phyloP scores from a whole-genome alignment of 30 jellyfish, hydroid and myxozoan genomes.

The Aurelia aurita region DNA sequence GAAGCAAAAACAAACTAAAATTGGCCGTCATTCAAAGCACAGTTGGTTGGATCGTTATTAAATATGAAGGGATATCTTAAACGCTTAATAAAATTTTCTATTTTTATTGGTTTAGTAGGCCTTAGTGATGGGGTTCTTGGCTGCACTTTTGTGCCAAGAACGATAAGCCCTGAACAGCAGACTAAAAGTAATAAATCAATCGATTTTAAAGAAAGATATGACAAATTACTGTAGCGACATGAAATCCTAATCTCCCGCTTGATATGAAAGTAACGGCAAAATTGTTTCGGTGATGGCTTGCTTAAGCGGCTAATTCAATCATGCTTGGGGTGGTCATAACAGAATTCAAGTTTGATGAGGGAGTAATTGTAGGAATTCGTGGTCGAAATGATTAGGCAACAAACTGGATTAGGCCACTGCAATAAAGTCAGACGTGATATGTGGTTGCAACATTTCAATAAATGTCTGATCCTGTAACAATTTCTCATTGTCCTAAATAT shows the following conservation, averaged over 20 bases:
- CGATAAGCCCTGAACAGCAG: background rate
- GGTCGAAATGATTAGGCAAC: conserved; percentile 33
- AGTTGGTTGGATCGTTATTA: too few species aligned
- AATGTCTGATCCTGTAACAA: conserved; percentile 54
- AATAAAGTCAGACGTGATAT: conserved; percentile 38
- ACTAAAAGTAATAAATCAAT: background rate
- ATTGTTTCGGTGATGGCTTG: conserved; percentile 13
- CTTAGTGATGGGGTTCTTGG: background rate
- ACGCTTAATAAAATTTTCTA: too few species aligned
- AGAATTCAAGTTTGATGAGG: conserved; percentile 49
- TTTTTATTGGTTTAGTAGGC: background rate
- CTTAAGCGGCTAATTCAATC: conserved; percentile 39
- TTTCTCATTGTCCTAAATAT: background rate
- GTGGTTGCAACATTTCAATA: conserved; percentile 38
- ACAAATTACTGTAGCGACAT: conserved; percentile 22
- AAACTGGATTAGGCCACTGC: conserved; percentile 35
- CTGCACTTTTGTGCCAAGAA: background rate
- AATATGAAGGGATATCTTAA: too few species aligned
- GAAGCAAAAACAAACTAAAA: too few species aligned
- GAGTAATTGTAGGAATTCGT: conserved; percentile 52
- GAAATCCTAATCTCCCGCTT: conserved; percentile 28
- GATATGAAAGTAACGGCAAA: conserved; percentile 40
- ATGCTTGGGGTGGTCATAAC: conserved; percentile 47
- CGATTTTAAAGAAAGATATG: background rate
- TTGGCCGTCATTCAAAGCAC: too few species aligned